Evolutionary conservation across 2,113 vertebrate genomes (phyloP).

Genomic region (Phylloscopus trochiloides): DNA sequence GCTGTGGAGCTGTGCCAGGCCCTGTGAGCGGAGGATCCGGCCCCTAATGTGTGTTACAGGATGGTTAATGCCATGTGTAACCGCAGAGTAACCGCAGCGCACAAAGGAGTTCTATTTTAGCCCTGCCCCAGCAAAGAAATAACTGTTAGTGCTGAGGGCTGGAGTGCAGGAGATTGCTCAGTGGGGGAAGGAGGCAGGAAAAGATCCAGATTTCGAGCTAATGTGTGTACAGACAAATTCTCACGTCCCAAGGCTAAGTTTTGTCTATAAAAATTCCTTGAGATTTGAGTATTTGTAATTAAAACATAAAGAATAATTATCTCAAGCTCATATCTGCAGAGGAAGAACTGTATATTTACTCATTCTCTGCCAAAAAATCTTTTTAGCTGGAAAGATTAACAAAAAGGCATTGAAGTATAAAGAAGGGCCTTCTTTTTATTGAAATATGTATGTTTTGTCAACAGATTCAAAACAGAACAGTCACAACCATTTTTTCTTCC

Average conservation of each 20-base stretch:
- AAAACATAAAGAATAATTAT: constrained; percentile 19
- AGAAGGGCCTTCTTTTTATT: not conserved
- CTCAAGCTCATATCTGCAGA: constrained; percentile 8
- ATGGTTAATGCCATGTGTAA: not conserved
- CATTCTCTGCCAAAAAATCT: constrained; percentile 8
- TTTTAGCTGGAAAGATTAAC: not conserved
- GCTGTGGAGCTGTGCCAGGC: not conserved
- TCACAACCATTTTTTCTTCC: not conserved
- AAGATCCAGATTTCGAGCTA: not conserved
- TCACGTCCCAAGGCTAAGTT: not conserved
- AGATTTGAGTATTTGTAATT: not conserved
- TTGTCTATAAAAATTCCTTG: constrained; percentile 8
- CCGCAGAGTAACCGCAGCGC: not conserved
- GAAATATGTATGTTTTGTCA: not conserved
- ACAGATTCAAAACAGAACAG: constrained; percentile 3
- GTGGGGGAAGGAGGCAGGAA: not conserved
- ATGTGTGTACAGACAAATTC: not conserved
- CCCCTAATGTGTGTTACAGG: not conserved
- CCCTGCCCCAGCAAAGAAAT: not conserved
- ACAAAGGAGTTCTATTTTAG: constrained; percentile 44
- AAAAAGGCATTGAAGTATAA: not conserved
- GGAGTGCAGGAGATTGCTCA: not conserved
- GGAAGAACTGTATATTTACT: constrained; percentile 21
- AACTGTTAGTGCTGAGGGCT: not conserved
- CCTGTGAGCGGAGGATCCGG: not conserved